Conservation (phyloP, 2,888 invertebrate genomes). For the Slavum lentiscoides region DNA sequence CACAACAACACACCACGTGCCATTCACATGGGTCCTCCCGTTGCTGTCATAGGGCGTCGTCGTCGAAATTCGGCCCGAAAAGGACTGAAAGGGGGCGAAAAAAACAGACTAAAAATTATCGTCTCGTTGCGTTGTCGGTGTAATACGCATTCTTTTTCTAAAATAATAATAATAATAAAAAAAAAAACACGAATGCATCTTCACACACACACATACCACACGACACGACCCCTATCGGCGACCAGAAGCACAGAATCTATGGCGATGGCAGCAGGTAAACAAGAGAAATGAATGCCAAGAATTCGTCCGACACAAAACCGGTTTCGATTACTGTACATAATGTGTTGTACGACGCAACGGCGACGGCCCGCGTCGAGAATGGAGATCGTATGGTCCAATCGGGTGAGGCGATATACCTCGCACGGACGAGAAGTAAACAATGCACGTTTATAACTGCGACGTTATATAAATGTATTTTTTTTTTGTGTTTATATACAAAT, state of each 20-base stretch:
- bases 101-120: not conserved
- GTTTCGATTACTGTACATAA: constrained; percentile 44
- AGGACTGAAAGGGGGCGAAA: not conserved
- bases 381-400: constrained; percentile 29
- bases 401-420: constrained; percentile 20
- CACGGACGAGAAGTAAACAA: constrained; percentile 38
- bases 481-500: not conserved
- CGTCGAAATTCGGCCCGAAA: not conserved
- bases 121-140: not conserved
- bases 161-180: not conserved
- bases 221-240: constrained; percentile 3
- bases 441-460: constrained; percentile 2
- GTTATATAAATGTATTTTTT: constrained; percentile 7
- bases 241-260: not conserved
- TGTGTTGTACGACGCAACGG: not conserved
- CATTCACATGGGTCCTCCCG: constrained; percentile 46
- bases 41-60: constrained; percentile 25
- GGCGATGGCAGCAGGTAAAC: constrained; percentile 38
- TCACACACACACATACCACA: not conserved
- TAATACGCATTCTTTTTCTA: not conserved
- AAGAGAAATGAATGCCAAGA: constrained; percentile 53
- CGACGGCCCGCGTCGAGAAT: constrained; percentile 1
- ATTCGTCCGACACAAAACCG: constrained; percentile 48
- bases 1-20: constrained; percentile 40
- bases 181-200: not conserved